Percentiles rank a stretch among this genome's conserved stretches.
phyloP scores from a whole-genome alignment of 2,888 invertebrate genomes.

The Prionchulus punctatus region DNA sequence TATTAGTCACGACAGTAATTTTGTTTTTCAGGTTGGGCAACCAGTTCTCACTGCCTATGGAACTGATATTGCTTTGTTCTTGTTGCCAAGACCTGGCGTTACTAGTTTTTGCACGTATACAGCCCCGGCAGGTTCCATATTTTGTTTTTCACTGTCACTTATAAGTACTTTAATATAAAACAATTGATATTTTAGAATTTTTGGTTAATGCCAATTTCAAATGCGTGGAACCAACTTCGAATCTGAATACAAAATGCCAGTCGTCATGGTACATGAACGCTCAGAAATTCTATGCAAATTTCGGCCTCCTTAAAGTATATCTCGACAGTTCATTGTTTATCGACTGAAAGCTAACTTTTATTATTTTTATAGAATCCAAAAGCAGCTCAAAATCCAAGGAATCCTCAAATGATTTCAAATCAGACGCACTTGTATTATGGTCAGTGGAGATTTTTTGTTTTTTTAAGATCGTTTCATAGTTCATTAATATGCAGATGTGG shows the following conservation, averaged over 20 bases:
- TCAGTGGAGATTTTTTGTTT: no score
- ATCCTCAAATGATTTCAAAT: no score
- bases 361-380: no score
- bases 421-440: no score
- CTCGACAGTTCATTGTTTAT: no score
- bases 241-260: background rate
- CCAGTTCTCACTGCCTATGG: background rate
- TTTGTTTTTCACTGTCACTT: no score
- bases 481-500: background rate
- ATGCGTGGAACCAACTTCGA: background rate
- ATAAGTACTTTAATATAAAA: no score
- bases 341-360: no score
- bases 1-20: no score
- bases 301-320: background rate
- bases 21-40: background rate
- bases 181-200: background rate
- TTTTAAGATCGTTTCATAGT: no score
- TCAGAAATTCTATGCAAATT: background rate
- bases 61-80: background rate
- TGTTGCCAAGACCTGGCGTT: background rate
- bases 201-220: background rate
- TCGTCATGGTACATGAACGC: background rate
- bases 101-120: background rate
- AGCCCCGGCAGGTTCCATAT: conserved; percentile 1
- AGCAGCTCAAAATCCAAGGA: no score